phyloP scores from a whole-genome alignment of 2,797 vertebrate genomes.

The Triplophysa yarkandensis region DNA sequence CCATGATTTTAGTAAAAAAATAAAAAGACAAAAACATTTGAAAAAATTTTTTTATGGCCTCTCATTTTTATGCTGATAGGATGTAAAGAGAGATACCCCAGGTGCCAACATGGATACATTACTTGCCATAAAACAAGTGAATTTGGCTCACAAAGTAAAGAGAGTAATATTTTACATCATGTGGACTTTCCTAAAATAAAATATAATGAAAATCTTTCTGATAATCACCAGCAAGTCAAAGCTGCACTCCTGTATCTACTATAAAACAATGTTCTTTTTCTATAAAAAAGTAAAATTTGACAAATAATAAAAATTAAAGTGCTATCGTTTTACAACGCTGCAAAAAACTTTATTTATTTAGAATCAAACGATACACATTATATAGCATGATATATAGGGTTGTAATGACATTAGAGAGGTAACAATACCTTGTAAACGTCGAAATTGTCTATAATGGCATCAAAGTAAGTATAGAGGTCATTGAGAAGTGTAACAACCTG shows the following conservation, averaged over 20 bases:
- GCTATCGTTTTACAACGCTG: background rate
- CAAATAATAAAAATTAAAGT: background rate
- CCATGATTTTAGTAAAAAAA: too few species aligned
- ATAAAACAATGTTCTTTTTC: background rate
- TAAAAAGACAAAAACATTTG: too few species aligned
- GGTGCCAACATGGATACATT: too few species aligned
- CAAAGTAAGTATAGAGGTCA: slow-evolving; percentile 95
- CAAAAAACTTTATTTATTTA: background rate
- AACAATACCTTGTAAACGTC: slow-evolving; percentile 92
- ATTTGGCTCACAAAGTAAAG: too few species aligned
- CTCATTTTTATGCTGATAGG: too few species aligned
- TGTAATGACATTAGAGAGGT: background rate
- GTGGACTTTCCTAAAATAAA: background rate
- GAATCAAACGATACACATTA: background rate
- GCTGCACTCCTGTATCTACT: background rate
- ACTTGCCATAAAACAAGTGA: too few species aligned
- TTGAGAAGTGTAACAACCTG: slow-evolving; percentile 88
- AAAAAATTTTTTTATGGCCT: too few species aligned
- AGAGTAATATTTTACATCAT: too few species aligned
- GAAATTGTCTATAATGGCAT: slow-evolving; percentile 97
- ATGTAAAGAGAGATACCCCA: too few species aligned
- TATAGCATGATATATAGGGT: background rate
- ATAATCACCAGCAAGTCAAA: background rate
- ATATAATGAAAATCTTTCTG: background rate
- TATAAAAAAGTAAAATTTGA: too few species aligned